Evolutionary conservation across 2,797 vertebrate species (phyloP).

Genomic region (Tolypeutes matacus): DNA sequence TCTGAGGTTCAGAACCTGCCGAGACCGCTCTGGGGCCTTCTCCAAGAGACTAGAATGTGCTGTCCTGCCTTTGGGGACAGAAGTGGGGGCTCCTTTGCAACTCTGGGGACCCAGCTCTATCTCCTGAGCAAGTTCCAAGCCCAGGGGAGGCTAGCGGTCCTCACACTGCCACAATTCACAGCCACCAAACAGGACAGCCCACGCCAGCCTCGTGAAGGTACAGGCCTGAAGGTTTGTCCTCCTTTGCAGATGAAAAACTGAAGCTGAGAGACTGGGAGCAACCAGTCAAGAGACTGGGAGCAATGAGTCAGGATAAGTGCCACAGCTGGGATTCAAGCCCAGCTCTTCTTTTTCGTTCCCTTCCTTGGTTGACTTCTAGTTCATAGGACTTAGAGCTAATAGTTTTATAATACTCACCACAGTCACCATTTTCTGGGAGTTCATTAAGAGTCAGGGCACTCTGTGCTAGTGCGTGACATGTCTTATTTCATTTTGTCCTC

Average conservation of each 20-base stretch:
- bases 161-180: background rate
- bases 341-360: background rate
- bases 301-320: background rate
- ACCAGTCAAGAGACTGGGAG: background rate
- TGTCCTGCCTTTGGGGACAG: background rate
- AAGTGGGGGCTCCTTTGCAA: background rate
- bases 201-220: background rate
- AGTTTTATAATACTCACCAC: background rate
- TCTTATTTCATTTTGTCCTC: background rate
- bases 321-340: background rate
- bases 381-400: background rate
- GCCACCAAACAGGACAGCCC: background rate
- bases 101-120: background rate
- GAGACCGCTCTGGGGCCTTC: background rate
- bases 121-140: background rate
- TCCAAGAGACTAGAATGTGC: background rate
- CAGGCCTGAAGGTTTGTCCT: background rate
- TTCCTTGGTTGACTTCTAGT: background rate
- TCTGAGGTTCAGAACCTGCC: background rate
- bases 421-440: slow-evolving; percentile 8
- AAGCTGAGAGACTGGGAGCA: background rate
- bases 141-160: background rate
- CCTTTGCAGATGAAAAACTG: background rate
- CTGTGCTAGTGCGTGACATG: background rate
- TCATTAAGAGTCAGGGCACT: background rate